Base-by-base conservation (phyloP, 1,140 invertebrate species). In the Ctenoplectra terminalis region DNA sequence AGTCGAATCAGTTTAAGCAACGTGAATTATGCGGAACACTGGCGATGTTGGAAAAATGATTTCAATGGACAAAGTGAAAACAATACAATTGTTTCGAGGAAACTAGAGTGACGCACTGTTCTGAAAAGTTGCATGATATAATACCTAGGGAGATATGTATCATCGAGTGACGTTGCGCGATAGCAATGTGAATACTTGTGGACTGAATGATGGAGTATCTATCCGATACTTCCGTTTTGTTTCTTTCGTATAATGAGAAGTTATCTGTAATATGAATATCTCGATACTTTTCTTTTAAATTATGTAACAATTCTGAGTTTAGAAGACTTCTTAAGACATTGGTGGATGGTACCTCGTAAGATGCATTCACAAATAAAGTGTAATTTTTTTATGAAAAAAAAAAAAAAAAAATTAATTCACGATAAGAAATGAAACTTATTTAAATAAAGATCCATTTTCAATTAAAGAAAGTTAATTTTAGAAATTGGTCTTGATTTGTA, bases 91-190 rank as follows among this genome's bases (percentile, higher is more conserved):
- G 17, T 31, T 76, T 54, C 61, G 26, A 67, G 13, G 26, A 67
- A 52, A 50, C 34, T 54, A 17, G 7, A 26, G 13, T 40, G 34
- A 67, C 37, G 61, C 50, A 23, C 26, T 29, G 48, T 76, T 54
- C 61, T 67, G n/a, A 54, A 63, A 54, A 76, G 37, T 52, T 40
- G 50, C 61, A 43, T 17, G 74, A n/a, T 56, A 66, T 66, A 67
- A 56, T 56, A 23, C 7, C 26, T 17, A 34, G 7, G 1, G 34
- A 52, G 50, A 76, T 76, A 56, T 17, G 48, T 67, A 67, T 76
- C 63, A 9, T 48, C 5, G 17, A 76, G 5, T 66, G 43, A 74
- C 58, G 5, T 46, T 17, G 43, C 23, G 15, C 11, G 46, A n/a
- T 43, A 61, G 23, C 17, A 67, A 67, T 66, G 61, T 23, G 17